These are phyloP conservation scores for Strigamia crassipes DNA, from an alignment of 2,888 invertebrate species.

Conservation along the genomic window DNA sequence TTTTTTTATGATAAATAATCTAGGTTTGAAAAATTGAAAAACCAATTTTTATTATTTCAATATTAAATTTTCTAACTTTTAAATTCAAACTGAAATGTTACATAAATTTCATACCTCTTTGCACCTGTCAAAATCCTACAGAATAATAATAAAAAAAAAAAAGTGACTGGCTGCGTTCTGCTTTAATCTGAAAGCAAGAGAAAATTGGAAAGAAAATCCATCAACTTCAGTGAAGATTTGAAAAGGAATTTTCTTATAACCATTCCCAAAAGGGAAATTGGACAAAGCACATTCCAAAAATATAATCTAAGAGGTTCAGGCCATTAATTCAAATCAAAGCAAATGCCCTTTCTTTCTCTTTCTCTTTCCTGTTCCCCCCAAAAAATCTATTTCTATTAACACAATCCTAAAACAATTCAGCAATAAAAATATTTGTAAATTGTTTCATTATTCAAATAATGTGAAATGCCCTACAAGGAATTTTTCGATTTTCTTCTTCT, in stretches of 20 bases:
- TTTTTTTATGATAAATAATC: too few relatives aligned
- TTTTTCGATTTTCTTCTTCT: too few relatives aligned
- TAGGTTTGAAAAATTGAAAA: neutral
- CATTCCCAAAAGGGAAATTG: neutral
- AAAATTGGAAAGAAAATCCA: neutral
- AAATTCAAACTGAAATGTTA: neutral
- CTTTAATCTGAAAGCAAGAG: neutral
- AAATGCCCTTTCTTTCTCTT: neutral
- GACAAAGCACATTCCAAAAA: neutral
- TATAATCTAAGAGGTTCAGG: neutral
- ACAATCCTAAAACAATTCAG: too few relatives aligned
- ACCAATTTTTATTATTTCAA: neutral
- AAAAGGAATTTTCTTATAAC: neutral
- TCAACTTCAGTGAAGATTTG: neutral
- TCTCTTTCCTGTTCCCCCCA: too few relatives aligned
- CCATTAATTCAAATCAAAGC: neutral
- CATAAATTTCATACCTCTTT: neutral
- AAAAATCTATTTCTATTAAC: too few relatives aligned
- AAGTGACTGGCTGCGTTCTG: neutral
- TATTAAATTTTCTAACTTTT: neutral
- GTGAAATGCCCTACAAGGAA: too few relatives aligned
- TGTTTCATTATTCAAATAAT: too few relatives aligned
- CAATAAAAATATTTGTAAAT: too few relatives aligned
- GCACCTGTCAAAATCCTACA: neutral
- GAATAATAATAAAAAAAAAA: neutral